A percentile compares a stretch with the other conserved stretches of the same genome.
These are phyloP conservation scores for Polyergus mexicanus DNA, from an alignment of 1,140 invertebrate species.

Conservation along the genomic window DNA sequence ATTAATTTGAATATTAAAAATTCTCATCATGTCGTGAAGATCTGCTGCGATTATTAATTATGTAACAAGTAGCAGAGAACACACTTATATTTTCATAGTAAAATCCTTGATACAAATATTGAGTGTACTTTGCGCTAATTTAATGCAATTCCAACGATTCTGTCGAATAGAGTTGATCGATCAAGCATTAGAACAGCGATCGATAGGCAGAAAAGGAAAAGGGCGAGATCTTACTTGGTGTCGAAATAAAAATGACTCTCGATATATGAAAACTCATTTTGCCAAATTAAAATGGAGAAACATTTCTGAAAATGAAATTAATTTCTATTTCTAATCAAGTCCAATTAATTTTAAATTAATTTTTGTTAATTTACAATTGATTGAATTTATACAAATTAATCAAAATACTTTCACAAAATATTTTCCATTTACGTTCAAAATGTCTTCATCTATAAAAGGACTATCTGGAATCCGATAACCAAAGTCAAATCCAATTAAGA, in stretches of 20 bases:
- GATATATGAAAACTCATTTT: constrained; percentile 15
- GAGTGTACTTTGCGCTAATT: constrained; percentile 37
- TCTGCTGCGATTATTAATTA: constrained; percentile 40
- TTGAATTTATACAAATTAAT: background rate
- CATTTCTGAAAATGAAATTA: background rate
- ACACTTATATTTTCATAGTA: constrained; percentile 32
- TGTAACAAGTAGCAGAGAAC: constrained; percentile 41
- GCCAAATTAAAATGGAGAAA: background rate
- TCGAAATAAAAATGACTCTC: constrained; percentile 7
- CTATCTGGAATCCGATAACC: background rate
- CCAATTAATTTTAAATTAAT: background rate
- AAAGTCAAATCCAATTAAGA: background rate
- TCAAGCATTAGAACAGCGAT: constrained; percentile 29
- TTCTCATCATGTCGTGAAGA: constrained; percentile 7
- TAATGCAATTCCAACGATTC: constrained; percentile 38
- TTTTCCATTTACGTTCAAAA: constrained; percentile 7
- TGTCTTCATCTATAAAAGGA: background rate
- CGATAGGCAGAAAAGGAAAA: background rate
- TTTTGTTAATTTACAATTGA: background rate
- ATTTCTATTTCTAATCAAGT: background rate
- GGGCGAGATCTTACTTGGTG: constrained; percentile 3
- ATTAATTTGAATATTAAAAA: constrained; percentile 31
- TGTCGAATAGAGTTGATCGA: constrained; percentile 31
- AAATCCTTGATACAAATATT: constrained; percentile 52
- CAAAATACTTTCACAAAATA: background rate